Conservation (phyloP, 2,113 vertebrate genomes). For the Sinosuthora webbiana region DNA sequence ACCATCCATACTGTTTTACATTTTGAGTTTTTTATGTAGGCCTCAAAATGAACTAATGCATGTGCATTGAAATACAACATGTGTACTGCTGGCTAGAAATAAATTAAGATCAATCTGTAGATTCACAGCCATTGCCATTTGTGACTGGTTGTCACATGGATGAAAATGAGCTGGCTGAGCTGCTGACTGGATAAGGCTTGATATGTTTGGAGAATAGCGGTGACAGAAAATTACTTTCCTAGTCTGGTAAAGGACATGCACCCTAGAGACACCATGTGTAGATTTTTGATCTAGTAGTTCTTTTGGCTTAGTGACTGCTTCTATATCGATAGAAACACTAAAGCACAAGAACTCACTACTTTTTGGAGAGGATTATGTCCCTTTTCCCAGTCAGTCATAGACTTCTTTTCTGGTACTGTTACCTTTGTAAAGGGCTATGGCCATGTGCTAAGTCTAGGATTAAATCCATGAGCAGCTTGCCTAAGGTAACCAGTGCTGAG, state of each 20-base stretch:
- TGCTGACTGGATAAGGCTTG: not conserved
- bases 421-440: not conserved
- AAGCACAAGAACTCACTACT: not conserved
- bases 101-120: not conserved
- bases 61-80: not conserved
- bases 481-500: not conserved
- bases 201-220: fast-evolving
- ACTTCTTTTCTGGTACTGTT: not conserved
- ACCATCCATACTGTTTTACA: not conserved
- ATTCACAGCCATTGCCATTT: not conserved
- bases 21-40: not conserved
- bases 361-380: not conserved
- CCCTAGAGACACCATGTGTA: not conserved
- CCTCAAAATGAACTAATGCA: not conserved
- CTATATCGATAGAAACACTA: not conserved
- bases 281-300: not conserved
- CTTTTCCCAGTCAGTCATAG: not conserved
- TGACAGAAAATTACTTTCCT: not conserved
- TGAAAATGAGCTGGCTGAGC: not conserved
- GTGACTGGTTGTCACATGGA: not conserved
- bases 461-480: not conserved
- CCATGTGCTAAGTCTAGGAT: not conserved
- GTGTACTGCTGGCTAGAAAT: not conserved
- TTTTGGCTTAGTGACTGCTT: not conserved
- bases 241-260: not conserved